Conservation (phyloP, 2,113 vertebrate species). For the Chionis minor region DNA sequence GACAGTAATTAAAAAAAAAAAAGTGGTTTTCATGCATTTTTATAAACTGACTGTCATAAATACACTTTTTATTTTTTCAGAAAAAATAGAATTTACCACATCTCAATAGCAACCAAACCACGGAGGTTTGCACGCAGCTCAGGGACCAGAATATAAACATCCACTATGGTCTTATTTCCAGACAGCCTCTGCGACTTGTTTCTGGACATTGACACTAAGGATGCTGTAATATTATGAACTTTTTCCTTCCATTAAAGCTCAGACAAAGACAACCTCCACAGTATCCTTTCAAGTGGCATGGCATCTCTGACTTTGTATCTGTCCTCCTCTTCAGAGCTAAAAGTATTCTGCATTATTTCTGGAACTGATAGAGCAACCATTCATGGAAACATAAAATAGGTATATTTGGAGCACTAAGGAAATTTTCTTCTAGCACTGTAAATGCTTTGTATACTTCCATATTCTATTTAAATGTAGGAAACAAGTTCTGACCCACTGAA, state of each 20-base stretch:
- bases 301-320: not conserved
- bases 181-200: not conserved
- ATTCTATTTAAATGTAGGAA: not conserved
- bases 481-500: not conserved
- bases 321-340: not conserved
- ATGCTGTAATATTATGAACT: not conserved
- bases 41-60: not conserved
- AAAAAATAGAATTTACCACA: not conserved
- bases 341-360: not conserved
- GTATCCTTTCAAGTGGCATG: fast-evolving
- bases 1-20: not conserved
- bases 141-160: not conserved
- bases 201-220: not conserved
- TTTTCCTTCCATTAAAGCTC: not conserved
- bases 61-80: not conserved
- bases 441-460: not conserved
- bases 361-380: not conserved
- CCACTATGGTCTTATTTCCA: not conserved
- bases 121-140: not conserved
- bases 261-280: not conserved
- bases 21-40: not conserved
- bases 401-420: not conserved
- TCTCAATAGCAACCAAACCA: not conserved
- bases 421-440: not conserved
- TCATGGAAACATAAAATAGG: not conserved